Evolutionary conservation across 2,797 vertebrate genomes (phyloP), one percentile per base, ranked within the genome.

Genomic region (Enteromius anoplus): DNA sequence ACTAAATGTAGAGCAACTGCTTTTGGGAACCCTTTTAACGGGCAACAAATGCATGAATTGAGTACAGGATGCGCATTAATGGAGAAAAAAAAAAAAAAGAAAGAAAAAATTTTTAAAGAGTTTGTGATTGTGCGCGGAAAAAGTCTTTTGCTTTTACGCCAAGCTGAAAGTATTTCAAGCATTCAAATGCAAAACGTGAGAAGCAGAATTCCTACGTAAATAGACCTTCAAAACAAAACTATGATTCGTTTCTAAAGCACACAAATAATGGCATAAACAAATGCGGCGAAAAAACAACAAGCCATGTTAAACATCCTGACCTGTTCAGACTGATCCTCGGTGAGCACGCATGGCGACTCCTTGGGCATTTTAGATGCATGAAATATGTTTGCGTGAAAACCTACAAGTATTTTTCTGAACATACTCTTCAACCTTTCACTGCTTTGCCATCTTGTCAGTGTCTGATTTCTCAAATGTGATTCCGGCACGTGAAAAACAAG

Each of bases 401-500:
- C 55, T 40, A 37, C 19, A 19, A 10, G 0, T 21, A 2, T 19
- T 47, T 23, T 58, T 70, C 5, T 37, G 23, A 51, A 71, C 37
- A 58, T 60, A 21, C 29, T 64, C 55, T 6, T 75, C 37, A 40
- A 66, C 8, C 58, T 77, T 73, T 76, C 66, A n/a, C 23, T 15
- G 32, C 76, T 71, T n/a, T 45, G 82, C 66, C 15, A 11, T 80
- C 62, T 69, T 76, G 53, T 85, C 62, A 23, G 26, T 32, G 60
- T 60, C 71, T 69, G 69, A 82, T 77, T 85, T 82, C 64, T 76
- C 76, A 53, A 76, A 60, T 86, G 72, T 75, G 45, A 80, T 62
- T 75, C 78, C 83, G 79, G 75, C 85, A 86, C 81, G 75, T 82
- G 85, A 86, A 85, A 83, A 86, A 86, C 84, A 75, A 87, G 85